Evolutionary conservation across 2,113 vertebrate genomes (phyloP), one percentile per base, ranked within the genome.

Genomic region (Barbus barbus): DNA sequence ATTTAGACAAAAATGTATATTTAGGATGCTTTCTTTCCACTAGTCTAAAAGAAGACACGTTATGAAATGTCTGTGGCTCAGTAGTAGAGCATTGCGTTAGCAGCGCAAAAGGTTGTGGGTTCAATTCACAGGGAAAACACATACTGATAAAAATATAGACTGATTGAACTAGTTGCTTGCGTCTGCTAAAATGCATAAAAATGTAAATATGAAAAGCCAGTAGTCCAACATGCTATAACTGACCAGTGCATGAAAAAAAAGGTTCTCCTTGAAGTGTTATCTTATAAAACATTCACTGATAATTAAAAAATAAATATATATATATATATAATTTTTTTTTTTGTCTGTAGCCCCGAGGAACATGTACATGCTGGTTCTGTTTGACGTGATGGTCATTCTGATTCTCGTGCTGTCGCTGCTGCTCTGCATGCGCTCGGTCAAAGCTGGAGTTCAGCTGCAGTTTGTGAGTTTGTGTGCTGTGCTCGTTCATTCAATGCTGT

Each of bases 291-390:
- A 53, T 53, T 6, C 51, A 53, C 16, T 53, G 48, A 16, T 7
- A 1, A 53, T 53, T 20, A 1, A 7, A 5, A 20, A 3, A 0
- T 53, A 6, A 1, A 9, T 63, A 9, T n/a, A n/a, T n/a, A n/a
- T n/a, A n/a, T n/a, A n/a, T n/a, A n/a, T n/a, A n/a, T n/a, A n/a
- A n/a, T 48, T 16, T 74, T 33, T 60, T 4, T 77, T 3, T 87
- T 60, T 86, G 14, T 87, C 60, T 86, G 13, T 91, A 99, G 98
- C 95, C 91, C 93, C 95, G 76, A 96, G 94, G 90, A 97, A 95
- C 84, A 95, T 96, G 33, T 94, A 96, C 86, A 95, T 96, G 90
- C 95, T 96, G 84, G 94, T 98, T 93, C 91, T 97, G 88, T 98
- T 98, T 0, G 97, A 98, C 87, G 94, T 91, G 83, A 88, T 97